These are phyloP conservation scores for Oncorhynchus kisutch DNA, from an alignment of 2,113 vertebrate species.

Conservation along the genomic window DNA sequence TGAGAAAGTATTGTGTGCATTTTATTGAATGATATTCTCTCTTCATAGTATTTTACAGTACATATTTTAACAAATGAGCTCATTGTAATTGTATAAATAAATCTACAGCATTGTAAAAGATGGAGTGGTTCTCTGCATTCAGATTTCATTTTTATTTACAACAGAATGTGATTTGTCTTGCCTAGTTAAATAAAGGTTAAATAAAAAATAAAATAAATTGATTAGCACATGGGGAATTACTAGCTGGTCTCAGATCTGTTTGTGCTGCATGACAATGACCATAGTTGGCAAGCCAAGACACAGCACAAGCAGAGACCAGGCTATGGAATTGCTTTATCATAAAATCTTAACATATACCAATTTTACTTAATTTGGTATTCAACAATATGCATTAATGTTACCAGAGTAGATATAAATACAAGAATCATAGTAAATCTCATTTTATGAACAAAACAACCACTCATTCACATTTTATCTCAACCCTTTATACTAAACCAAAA, in stretches of 20 bases:
- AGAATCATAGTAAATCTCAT: constrained; percentile 39
- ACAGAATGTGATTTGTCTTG: constrained; percentile 44
- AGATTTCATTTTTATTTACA: constrained; percentile 59
- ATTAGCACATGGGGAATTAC: constrained; percentile 42
- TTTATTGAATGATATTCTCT: constrained; percentile 67
- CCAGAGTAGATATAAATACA: constrained; percentile 47
- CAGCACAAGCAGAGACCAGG: background rate
- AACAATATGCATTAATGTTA: constrained; percentile 60
- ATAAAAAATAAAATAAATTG: background rate
- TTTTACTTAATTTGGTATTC: constrained; percentile 51
- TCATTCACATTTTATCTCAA: constrained; percentile 40
- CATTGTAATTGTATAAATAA: constrained; percentile 68
- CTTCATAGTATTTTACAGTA: constrained; percentile 57
- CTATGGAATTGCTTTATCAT: background rate
- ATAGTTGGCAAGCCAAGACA: no score
- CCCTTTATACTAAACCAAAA: constrained; percentile 51
- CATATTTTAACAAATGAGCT: constrained; percentile 44
- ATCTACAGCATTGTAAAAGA: constrained; percentile 69
- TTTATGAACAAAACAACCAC: constrained; percentile 42
- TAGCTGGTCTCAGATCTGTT: no score
- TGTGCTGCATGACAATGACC: no score
- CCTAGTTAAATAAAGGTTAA: no score
- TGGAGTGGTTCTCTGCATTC: constrained; percentile 40
- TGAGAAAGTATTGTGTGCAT: constrained; percentile 68
- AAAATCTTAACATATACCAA: constrained; percentile 52